phyloP scores from a whole-genome alignment of 2,888 invertebrate genomes.

The Drosophila niveifrons region DNA sequence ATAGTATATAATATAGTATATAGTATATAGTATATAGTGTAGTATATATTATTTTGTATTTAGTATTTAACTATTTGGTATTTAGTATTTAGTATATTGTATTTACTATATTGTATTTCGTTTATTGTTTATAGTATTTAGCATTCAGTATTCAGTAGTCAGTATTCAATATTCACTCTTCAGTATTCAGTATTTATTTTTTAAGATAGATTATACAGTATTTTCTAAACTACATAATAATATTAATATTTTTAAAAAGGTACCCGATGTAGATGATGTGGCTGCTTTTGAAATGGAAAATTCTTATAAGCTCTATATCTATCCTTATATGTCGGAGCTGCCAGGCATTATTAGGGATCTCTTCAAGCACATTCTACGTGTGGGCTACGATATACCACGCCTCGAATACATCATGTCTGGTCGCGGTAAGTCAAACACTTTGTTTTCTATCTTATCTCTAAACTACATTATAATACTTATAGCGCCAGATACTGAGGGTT shows the following conservation, averaged over 20 bases:
- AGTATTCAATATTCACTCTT: too few relatives aligned
- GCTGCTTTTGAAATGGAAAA: constrained; percentile 80
- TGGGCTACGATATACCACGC: constrained; percentile 84
- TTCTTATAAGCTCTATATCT: constrained; percentile 82
- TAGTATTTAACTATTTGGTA: too few relatives aligned
- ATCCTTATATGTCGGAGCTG: constrained; percentile 83
- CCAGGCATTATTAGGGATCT: constrained; percentile 82
- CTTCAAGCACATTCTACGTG: constrained; percentile 83
- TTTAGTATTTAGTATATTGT: too few relatives aligned
- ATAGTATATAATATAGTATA: too few relatives aligned
- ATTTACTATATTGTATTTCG: too few relatives aligned
- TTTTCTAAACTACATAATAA: too few relatives aligned
- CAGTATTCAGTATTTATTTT: too few relatives aligned
- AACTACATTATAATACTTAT: constrained; percentile 12
- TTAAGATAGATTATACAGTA: too few relatives aligned
- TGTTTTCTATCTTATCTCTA: not conserved
- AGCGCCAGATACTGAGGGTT: constrained; percentile 79
- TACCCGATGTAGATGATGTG: constrained; percentile 70
- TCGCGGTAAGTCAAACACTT: constrained; percentile 64
- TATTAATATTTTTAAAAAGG: constrained; percentile 35
- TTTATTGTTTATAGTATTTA: too few relatives aligned
- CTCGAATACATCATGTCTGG: constrained; percentile 85
- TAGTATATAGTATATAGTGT: too few relatives aligned
- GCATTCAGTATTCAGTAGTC: too few relatives aligned
- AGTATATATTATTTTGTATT: too few relatives aligned